Base-by-base conservation (phyloP, 1,140 invertebrate genomes). In the Euglossa dilemma region DNA sequence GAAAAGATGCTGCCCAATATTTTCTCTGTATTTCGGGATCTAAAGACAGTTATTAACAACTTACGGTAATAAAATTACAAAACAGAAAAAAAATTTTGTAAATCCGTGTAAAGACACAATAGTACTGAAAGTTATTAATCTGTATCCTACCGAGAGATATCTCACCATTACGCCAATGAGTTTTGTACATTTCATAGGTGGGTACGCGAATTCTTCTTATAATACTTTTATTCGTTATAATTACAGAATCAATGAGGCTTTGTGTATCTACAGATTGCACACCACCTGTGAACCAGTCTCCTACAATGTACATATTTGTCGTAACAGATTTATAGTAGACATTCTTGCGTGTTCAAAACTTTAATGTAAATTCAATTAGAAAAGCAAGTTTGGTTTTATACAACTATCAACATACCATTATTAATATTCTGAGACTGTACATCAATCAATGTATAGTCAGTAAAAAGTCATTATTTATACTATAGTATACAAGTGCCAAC, bases 1-100 rank as follows among this genome's bases (percentile, higher is more conserved):
- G 83, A 36, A 91, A 91, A 36, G 92, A 91, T 71, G 89, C 87
- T 23, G 92, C 81, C 88, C 92, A 91, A 82, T 92, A 92, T 59
- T 90, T 89, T 89, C 78, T 88, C 66, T 90, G 89, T 66, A 91
- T 64, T 73, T 90, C 89, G 18, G 87, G 67, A 81, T 92, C 89
- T 91, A 82, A 66, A 78, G 77, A 85, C 36, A 77, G 82, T 79
- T 76, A n/a, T 50, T n/a, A 87, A 57, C 8, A 56, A 7, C 14
- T 78, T 67, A 56, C 28, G 25, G 56, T 36, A 74, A 70, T 18
- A 28, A 28, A 59, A 23, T 43, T 70, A 61, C 11, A 9, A 69
- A 25, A 16, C 7, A 23, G 45, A 47, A 76, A 14, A 7, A n/a
- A 67, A 50, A 45, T 52, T 70, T 56, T 71, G 56, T 82, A 61